These are phyloP conservation scores for Betta splendens DNA, from an alignment of 2,797 vertebrate species.

Conservation along the genomic window DNA sequence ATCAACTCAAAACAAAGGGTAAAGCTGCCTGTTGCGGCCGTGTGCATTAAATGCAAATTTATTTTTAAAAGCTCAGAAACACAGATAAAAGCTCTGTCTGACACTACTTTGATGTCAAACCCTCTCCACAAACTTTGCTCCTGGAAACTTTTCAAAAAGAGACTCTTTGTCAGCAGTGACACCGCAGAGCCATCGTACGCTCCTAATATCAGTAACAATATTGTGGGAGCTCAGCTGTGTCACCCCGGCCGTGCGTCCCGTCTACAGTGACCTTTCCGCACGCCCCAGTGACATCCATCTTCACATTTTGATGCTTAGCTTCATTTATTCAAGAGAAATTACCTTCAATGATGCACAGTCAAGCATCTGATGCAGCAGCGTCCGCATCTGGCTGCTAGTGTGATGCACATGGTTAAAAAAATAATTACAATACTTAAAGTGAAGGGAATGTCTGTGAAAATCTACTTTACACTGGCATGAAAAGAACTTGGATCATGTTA, in stretches of 20 bases:
- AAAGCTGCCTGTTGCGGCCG: constrained; percentile 26
- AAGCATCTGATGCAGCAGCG: background rate
- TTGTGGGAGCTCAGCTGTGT: constrained; percentile 9
- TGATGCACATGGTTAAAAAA: constrained; percentile 2
- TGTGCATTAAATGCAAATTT: constrained; percentile 28
- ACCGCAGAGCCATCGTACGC: constrained; percentile 1
- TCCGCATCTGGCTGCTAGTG: background rate
- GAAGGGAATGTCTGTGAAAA: background rate
- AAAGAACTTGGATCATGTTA: background rate
- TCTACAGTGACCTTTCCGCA: constrained; percentile 41
- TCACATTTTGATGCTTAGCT: constrained; percentile 42
- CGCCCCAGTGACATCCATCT: constrained; percentile 40
- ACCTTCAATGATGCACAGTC: constrained; percentile 39
- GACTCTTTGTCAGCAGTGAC: constrained; percentile 11
- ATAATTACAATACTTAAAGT: too few species aligned
- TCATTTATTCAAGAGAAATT: too few species aligned
- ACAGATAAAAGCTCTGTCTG: constrained; percentile 38
- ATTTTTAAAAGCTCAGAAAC: constrained; percentile 32
- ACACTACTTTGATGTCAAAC: constrained; percentile 40
- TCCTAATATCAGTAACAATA: constrained; percentile 11
- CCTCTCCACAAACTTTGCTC: constrained; percentile 22
- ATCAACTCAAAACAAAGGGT: constrained; percentile 30
- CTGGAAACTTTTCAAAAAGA: constrained; percentile 33
- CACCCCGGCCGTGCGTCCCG: constrained; percentile 23
- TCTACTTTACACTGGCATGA: background rate